Evolutionary conservation across 2,888 invertebrate species (phyloP).

Genomic region (Fragum sueziense): DNA sequence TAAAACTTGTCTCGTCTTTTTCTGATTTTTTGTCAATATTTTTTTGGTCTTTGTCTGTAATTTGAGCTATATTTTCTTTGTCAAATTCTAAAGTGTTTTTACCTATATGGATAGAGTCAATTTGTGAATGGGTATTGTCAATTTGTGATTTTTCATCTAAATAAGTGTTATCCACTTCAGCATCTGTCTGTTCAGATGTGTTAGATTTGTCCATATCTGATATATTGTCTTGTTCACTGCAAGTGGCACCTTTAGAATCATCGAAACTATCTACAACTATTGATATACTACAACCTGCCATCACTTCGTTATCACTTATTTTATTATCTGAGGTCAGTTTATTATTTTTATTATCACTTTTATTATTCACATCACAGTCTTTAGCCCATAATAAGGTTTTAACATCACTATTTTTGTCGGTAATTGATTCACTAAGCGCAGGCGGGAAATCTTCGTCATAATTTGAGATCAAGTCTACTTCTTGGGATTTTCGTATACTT

Average conservation of each 20-base stretch:
- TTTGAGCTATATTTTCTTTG: too few relatives aligned
- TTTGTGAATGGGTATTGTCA: too few relatives aligned
- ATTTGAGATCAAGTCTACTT: conserved; percentile 34
- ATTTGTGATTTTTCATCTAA: neutral
- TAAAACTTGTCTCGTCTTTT: too few relatives aligned
- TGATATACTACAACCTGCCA: neutral
- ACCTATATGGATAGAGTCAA: too few relatives aligned
- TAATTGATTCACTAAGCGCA: conserved; percentile 7
- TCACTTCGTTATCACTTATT: neutral
- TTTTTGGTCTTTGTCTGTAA: too few relatives aligned
- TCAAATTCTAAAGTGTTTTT: too few relatives aligned
- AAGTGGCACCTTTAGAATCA: neutral
- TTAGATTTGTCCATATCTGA: neutral
- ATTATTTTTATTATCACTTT: conserved; percentile 14
- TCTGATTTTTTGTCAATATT: too few relatives aligned
- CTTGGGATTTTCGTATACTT: neutral
- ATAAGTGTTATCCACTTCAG: neutral
- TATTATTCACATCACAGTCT: conserved; percentile 12
- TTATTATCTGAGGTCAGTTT: neutral
- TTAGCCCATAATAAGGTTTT: conserved; percentile 7
- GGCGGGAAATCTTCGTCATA: conserved; percentile 54
- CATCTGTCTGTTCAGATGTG: too few relatives aligned
- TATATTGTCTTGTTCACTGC: neutral
- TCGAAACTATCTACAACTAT: conserved; percentile 16
- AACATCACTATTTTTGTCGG: neutral